These are phyloP conservation scores for Drosophila affinis DNA, from an alignment of 2,888 invertebrate genomes.

Conservation along the genomic window DNA sequence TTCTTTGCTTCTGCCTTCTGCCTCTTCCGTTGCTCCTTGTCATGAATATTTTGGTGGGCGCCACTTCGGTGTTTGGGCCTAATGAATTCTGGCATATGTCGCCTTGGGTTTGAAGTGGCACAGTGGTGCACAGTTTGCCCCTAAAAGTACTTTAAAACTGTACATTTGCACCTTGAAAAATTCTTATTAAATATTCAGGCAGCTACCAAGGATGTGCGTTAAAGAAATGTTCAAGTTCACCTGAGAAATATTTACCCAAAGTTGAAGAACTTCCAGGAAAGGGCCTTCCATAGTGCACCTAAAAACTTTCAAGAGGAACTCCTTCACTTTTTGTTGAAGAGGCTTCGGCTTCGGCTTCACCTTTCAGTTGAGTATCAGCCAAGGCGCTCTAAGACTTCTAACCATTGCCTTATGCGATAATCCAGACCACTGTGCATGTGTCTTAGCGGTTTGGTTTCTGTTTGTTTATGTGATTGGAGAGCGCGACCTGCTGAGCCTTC, in stretches of 20 bases:
- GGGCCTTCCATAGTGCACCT: neutral
- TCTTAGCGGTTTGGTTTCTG: conserved; percentile 42
- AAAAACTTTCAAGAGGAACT: neutral
- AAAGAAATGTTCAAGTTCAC: neutral
- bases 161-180: neutral
- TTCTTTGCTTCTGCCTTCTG: conserved; percentile 18
- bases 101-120: conserved; percentile 25
- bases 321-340: neutral
- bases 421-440: conserved; percentile 1
- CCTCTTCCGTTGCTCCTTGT: conserved; percentile 28
- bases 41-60: conserved; percentile 54
- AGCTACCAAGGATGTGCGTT: neutral
- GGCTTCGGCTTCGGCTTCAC: neutral
- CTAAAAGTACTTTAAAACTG: neutral
- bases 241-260: neutral
- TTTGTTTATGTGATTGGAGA: conserved; percentile 65
- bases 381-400: neutral
- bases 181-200: neutral
- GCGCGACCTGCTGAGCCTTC: conserved; percentile 33
- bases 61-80: conserved; percentile 15
- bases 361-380: neutral
- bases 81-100: conserved; percentile 33
- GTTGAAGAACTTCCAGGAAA: neutral
- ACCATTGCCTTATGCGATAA: neutral
- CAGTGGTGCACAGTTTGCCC: conserved; percentile 1